Base-by-base conservation (phyloP, 2,113 vertebrate species). In the Chaetodon trifascialis region DNA sequence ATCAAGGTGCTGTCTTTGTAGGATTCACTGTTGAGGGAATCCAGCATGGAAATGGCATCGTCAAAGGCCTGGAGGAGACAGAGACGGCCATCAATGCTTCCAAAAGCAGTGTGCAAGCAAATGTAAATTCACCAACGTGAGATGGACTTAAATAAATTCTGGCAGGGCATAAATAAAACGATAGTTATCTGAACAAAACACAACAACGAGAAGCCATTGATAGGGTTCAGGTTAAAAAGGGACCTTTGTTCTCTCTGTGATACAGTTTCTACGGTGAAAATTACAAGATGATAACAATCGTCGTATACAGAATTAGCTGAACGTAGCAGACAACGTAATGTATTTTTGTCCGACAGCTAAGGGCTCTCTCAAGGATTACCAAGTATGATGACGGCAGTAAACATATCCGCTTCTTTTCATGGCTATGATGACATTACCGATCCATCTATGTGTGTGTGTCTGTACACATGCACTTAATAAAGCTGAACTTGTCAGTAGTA, bases 1-100 rank as follows among this genome's bases (percentile, higher is more conserved):
- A 99, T 99, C 97, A 99, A 95, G 71, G 97, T 98, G 96, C 97
- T 99, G 96, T 99, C 98, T 97, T 99, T 99, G 95, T 98, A 97
- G 58, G 97, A 98, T 77, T 99, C 97, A 92, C 95, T 95, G 80
- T 96, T 97, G 94, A 97, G 95, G 70, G 95, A 95, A 93, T 99
- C 97, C 83, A 99, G 96, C 90, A 95, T 95, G 90, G 95, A 92
- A 77, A 98, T 97, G 93, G 98, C 98, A 73, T 98, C 96, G 79
- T 99, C 97, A 88, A 99, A 98, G 91, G 98, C 97, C 97, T 99
- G 76, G 23, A 49, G 69, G 62, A 71, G 36, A 86, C 8, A 75
- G 4, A 86, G 62, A 80, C 44, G 40, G 17, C 4, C 10, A 17
- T 76, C 17, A 76, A 12, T n/a, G 47, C 44, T 11, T 80, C 23